These are phyloP conservation scores for Meteorus cinctellus DNA, from an alignment of 2,888 invertebrate species.

Conservation along the genomic window DNA sequence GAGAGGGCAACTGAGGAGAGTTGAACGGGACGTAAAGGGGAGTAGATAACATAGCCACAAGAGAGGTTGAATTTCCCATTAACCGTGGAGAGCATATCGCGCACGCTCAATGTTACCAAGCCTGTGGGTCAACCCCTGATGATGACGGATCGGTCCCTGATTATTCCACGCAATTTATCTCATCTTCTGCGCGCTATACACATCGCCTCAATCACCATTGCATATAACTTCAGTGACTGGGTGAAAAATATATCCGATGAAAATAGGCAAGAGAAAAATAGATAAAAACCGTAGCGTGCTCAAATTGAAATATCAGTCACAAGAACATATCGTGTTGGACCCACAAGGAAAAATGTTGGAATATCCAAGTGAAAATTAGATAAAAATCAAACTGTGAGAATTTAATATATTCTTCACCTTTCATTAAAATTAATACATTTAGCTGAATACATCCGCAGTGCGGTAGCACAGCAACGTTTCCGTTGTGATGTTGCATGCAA, in stretches of 20 bases:
- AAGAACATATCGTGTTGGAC: too few relatives aligned
- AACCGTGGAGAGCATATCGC: conserved; percentile 29
- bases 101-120: conserved; percentile 29
- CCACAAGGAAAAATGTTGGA: too few relatives aligned
- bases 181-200: conserved; percentile 30
- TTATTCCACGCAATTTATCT: conserved; percentile 61
- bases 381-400: too few relatives aligned
- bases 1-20: conserved; percentile 2
- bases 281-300: too few relatives aligned
- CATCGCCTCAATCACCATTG: background rate
- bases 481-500: too few relatives aligned
- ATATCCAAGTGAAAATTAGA: too few relatives aligned
- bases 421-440: too few relatives aligned
- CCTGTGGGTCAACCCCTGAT: conserved; percentile 51
- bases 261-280: background rate
- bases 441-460: too few relatives aligned
- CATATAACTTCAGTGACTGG: background rate
- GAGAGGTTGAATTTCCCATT: conserved; percentile 30
- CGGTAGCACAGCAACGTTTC: too few relatives aligned
- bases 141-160: conserved; percentile 63
- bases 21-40: background rate
- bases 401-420: too few relatives aligned
- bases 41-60: conserved; percentile 12
- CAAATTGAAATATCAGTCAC: too few relatives aligned
- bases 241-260: background rate